phyloP scores from a whole-genome alignment of 2,113 vertebrate genomes.

The Glaucomys volans region DNA sequence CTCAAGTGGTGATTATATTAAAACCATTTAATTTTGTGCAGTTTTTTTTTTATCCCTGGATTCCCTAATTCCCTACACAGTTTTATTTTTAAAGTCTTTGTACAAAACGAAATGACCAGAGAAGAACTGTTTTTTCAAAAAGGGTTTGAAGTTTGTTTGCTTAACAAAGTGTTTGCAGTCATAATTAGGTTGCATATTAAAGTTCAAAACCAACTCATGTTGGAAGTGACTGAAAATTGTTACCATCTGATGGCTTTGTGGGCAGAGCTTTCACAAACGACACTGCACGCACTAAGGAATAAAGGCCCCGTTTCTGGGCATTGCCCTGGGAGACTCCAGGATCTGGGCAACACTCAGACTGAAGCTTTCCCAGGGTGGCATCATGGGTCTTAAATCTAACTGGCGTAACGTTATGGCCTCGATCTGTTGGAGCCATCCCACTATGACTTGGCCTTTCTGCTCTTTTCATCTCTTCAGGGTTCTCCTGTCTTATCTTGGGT shows the following conservation, averaged over 20 bases:
- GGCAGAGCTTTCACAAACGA: constrained; percentile 86
- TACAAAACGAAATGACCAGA: constrained; percentile 81
- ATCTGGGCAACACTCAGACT: constrained; percentile 51
- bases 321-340: constrained; percentile 65
- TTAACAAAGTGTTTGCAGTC: constrained; percentile 90
- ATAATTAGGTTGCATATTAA: constrained; percentile 89
- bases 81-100: constrained; percentile 88
- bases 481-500: constrained; percentile 3
- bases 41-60: constrained; percentile 53
- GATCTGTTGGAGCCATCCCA: background rate
- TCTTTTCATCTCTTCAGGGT: background rate
- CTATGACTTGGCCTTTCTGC: background rate
- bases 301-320: constrained; percentile 83
- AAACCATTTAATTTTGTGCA: constrained; percentile 62
- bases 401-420: background rate
- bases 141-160: constrained; percentile 89
- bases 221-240: constrained; percentile 91
- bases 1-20: constrained; percentile 28
- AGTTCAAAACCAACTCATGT: constrained; percentile 91
- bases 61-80: constrained; percentile 69
- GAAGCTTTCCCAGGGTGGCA: constrained; percentile 56
- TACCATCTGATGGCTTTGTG: constrained; percentile 90
- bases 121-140: constrained; percentile 75
- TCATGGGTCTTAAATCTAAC: constrained; percentile 45
- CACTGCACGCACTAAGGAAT: constrained; percentile 77